A percentile compares a stretch with the other conserved stretches of the same genome.
These are phyloP conservation scores for Spisula subtruncata DNA, from an alignment of 2,888 invertebrate genomes.

Conservation along the genomic window DNA sequence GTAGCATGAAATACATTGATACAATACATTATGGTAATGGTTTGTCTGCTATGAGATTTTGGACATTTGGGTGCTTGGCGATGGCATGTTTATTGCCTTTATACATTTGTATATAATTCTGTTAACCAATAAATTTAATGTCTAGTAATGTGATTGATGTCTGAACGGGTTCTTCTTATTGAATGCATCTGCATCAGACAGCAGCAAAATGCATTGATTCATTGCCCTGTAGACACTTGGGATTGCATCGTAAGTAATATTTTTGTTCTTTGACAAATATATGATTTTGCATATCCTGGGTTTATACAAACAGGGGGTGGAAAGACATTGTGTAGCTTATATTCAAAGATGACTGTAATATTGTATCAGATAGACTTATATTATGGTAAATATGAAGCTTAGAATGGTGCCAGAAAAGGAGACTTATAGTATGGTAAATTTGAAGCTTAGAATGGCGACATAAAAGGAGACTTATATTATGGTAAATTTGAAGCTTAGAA, in stretches of 20 bases:
- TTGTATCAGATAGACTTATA: neutral
- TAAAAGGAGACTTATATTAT: neutral
- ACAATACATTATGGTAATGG: neutral
- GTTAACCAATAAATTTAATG: conserved; percentile 1
- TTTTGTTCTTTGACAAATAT: neutral
- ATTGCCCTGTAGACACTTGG: neutral
- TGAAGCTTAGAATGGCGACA: neutral
- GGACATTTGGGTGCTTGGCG: too few species aligned
- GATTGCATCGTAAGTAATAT: neutral
- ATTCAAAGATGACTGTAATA: neutral
- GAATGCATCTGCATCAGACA: too few species aligned
- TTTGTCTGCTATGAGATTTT: neutral
- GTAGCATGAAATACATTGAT: too few species aligned
- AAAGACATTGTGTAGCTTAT: neutral
- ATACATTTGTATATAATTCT: neutral
- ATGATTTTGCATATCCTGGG: neutral
- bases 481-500: neutral
- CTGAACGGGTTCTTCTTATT: too few species aligned
- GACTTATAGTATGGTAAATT: too few species aligned
- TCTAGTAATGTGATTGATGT: neutral
- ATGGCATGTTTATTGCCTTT: neutral
- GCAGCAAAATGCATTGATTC: neutral
- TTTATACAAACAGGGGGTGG: neutral
- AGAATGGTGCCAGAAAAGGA: neutral
- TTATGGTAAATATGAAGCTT: neutral